A percentile compares a stretch with the other conserved stretches of the same genome.
Conservation (phyloP, 2,888 invertebrate species). For the Metellina segmentata region DNA sequence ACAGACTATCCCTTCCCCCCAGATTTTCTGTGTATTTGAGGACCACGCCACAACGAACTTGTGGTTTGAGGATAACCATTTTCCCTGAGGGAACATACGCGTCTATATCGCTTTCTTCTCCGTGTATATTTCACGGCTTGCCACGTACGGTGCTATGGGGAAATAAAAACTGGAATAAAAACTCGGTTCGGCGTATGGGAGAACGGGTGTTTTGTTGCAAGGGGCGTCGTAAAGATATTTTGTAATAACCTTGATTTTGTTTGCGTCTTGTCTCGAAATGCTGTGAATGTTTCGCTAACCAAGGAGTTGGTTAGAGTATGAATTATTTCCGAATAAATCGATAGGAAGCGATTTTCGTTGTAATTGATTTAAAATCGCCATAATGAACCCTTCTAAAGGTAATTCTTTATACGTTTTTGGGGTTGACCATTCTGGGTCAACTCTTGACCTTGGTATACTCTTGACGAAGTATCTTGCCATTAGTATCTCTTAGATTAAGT, state of each 20-base stretch:
- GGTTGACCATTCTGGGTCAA: too few species aligned
- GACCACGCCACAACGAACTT: conserved; percentile 18
- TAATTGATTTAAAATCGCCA: neutral
- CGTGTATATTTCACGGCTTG: conserved; percentile 20
- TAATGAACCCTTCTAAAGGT: neutral
- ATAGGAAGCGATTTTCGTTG: neutral
- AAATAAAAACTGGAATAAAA: neutral
- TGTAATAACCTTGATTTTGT: conserved; percentile 52
- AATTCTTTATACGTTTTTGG: too few species aligned
- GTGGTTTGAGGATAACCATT: conserved; percentile 67
- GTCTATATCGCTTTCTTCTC: conserved; percentile 49
- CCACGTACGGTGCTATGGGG: neutral
- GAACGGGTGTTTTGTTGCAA: conserved; percentile 21
- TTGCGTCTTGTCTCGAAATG: conserved; percentile 18
- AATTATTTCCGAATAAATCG: neutral
- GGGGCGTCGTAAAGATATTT: conserved; percentile 59
- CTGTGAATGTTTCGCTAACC: neutral
- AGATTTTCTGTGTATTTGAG: conserved; percentile 55
- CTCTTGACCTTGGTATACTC: too few species aligned
- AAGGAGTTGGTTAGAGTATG: neutral
- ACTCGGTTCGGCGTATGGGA: neutral
- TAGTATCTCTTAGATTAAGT: too few species aligned
- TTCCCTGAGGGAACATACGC: conserved; percentile 51
- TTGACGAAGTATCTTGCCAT: too few species aligned
- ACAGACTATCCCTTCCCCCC: conserved; percentile 14